Base-by-base conservation (phyloP, 2,797 vertebrate genomes). In the Tympanoctomys barrerae region DNA sequence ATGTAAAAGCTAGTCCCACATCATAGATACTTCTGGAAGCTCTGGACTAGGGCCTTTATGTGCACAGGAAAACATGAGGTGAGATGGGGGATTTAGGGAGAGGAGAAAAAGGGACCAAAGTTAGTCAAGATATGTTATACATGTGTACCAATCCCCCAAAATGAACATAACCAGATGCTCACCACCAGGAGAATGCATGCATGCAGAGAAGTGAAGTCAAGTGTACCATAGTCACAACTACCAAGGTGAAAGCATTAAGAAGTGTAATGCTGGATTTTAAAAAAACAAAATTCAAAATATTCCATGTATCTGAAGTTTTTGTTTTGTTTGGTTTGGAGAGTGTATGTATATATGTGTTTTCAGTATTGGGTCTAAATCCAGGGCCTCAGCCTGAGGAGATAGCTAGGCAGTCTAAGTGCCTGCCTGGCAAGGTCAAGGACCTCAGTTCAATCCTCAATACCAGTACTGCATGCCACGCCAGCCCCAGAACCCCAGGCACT, bases 141-240 rank as follows among this genome's bases (percentile, higher is more conserved):
- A 5, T 16, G 24, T 73, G 31, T 54, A 54, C 75, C 46, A 79
- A 18, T 33, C 31, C 2, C 8, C 77, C 18, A 54, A 33, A 79
- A 79, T 10, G 18, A 54, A 54, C 18, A 28, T 54, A 21, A 52
- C 14, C 87, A 54, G 39, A 28, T 7, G 57, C 12, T 87, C 26
- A 13, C 49, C 36, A 42, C 24, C 52, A 64, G 57, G 75, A 90
- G 80, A 87, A 59, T 1, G 70, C 42, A 57, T 1, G 33, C 2
- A 46, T 28, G 16, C 2, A 10, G 36, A 93, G 26, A 12, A 57
- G 31, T 33, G 24, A 71, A 81, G 61, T 90, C 10, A 13, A 14
- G 10, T 11, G 6, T 0, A 2, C 7, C 0, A 1, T 10, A 24
- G 9, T 66, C 42, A 57, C 14, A 28, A 2, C 33, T 3, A 28